Conservation (phyloP, 92 coral and sea anemone species). For the Desmophyllum pertusum region DNA sequence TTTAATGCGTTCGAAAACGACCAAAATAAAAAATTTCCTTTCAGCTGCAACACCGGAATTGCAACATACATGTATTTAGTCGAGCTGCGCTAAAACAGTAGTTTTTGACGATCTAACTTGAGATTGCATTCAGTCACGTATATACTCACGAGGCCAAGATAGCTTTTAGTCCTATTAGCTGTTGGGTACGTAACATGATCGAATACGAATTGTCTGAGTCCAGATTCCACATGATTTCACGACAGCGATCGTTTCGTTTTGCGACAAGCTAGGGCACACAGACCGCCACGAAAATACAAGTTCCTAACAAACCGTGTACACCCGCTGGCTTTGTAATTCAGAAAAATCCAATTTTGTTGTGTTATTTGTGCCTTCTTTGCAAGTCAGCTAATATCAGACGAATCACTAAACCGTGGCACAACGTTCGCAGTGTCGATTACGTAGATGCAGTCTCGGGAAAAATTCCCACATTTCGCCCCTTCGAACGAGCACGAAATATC, state of each 20-base stretch:
- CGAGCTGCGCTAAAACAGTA: neutral
- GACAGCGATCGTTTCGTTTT: constrained; percentile 26
- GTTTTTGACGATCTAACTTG: constrained; percentile 1
- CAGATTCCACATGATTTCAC: constrained; percentile 40
- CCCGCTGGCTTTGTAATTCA: constrained; percentile 28
- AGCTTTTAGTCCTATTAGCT: neutral
- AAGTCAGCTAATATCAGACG: constrained; percentile 46
- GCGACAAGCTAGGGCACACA: constrained; percentile 48
- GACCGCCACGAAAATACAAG: constrained; percentile 16
- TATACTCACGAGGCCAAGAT: constrained; percentile 32
- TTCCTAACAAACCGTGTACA: neutral
- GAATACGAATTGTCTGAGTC: constrained; percentile 16
- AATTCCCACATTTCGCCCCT: constrained; percentile 7
- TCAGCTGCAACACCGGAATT: neutral
- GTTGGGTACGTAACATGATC: constrained; percentile 43
- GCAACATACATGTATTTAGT: neutral
- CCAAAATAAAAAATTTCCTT: constrained; percentile 1
- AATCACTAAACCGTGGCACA: constrained; percentile 29
- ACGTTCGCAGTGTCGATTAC: constrained; percentile 29
- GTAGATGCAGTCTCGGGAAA: constrained; percentile 15
- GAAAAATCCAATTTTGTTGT: constrained; percentile 20
- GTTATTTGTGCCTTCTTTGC: constrained; percentile 35
- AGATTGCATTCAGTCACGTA: constrained; percentile 39
- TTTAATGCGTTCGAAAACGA: neutral
- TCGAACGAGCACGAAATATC: constrained; percentile 37